These are phyloP conservation scores for Listrodromus nycthemerus DNA, from an alignment of 2,888 invertebrate species.

Conservation along the genomic window DNA sequence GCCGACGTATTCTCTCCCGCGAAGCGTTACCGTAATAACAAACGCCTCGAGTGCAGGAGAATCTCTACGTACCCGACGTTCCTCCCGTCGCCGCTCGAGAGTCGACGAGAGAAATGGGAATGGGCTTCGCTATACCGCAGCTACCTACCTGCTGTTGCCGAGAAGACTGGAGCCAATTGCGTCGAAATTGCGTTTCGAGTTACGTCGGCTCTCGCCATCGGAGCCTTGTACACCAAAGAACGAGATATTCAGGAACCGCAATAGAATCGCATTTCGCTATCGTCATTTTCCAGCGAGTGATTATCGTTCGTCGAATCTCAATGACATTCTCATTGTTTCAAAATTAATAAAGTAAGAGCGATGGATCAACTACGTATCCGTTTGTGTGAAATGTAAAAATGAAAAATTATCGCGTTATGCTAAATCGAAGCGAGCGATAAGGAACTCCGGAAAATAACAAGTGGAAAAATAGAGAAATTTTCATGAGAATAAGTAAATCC, in stretches of 20 bases:
- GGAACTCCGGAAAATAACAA: too few relatives aligned
- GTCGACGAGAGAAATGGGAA: conserved; percentile 42
- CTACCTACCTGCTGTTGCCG: conserved; percentile 33
- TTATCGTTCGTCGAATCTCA: neutral
- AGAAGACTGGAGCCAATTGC: conserved; percentile 53
- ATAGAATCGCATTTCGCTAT: neutral
- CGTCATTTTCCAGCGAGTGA: neutral
- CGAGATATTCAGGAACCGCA: conserved; percentile 10
- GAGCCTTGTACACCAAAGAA: neutral
- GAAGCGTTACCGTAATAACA: conserved; percentile 59
- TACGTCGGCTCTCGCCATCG: conserved; percentile 12
- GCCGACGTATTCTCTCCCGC: conserved; percentile 38
- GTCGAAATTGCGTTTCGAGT: conserved; percentile 58
- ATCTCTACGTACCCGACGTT: neutral
- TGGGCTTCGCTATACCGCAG: conserved; percentile 26
- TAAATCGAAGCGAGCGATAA: too few relatives aligned
- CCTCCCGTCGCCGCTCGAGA: neutral
- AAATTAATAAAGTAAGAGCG: too few relatives aligned
- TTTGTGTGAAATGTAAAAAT: too few relatives aligned
- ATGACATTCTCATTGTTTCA: neutral
- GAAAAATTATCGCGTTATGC: too few relatives aligned
- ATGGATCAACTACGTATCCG: too few relatives aligned
- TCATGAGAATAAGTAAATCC: too few relatives aligned
- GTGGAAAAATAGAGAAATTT: too few relatives aligned
- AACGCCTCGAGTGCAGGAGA: conserved; percentile 11